phyloP scores from a whole-genome alignment of 2,888 invertebrate genomes.

The Augochlorella aurata region DNA sequence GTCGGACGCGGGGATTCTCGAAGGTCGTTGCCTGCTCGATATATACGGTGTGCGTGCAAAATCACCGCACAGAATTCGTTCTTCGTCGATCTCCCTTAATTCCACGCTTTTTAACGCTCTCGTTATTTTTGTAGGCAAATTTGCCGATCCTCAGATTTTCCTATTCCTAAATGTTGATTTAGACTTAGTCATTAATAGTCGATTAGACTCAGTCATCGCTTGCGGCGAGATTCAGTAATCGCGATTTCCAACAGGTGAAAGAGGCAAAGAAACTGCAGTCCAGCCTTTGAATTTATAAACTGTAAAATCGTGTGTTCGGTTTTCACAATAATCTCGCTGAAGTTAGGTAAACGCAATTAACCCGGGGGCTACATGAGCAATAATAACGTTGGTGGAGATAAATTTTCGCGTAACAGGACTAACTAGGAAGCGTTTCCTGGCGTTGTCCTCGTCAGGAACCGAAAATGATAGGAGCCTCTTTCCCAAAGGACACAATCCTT shows the following conservation, averaged over 20 bases:
- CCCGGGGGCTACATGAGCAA: not conserved
- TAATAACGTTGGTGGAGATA: not conserved
- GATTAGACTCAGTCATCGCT: no score
- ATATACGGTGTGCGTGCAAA: slow-evolving; percentile 66
- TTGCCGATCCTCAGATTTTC: no score
- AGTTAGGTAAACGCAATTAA: not conserved
- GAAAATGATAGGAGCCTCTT: not conserved
- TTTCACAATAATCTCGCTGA: no score
- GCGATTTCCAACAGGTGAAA: no score
- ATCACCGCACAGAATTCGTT: slow-evolving; percentile 25
- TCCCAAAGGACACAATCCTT: slow-evolving; percentile 14
- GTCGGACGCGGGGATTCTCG: slow-evolving; percentile 60
- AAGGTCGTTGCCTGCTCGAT: slow-evolving; percentile 78
- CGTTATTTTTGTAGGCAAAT: no score
- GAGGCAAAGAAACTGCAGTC: no score
- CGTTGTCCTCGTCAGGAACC: not conserved
- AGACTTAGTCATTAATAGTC: no score
- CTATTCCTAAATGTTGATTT: no score
- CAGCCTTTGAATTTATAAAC: no score
- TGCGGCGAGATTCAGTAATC: no score
- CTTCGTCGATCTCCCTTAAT: not conserved
- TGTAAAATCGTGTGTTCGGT: no score
- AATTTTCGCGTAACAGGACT: not conserved
- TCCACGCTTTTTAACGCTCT: no score
- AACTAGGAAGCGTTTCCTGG: not conserved